Base-by-base conservation (phyloP, 2,888 invertebrate genomes). In the Euclidia mi region DNA sequence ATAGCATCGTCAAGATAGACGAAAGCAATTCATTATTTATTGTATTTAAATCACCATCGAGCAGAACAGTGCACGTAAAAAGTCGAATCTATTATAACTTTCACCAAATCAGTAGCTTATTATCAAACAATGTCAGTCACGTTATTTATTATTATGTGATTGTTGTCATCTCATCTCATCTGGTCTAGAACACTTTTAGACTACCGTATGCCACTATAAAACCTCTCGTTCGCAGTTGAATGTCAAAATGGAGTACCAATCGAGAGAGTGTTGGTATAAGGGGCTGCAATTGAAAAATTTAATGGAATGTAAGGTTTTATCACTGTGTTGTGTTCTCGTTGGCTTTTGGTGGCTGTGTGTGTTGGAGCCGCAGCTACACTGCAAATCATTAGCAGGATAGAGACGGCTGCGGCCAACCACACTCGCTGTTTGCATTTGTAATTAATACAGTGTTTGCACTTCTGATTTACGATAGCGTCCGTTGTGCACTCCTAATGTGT, bases 371-470 rank as follows among this genome's bases (percentile, higher is more conserved):
- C 73, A 80, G 85, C 88, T 86, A 83, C 83, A 85, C 89, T 92
- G 92, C 92, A 93, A 93, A 93, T 94, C 93, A 94, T 94, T 93
- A 92, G 90, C 88, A 89, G 90, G 88, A 90, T 91, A 90, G 92
- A 92, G 91, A 92, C 87, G 90, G 89, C 88, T 88, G 92, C 88
- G 93, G 92, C 85, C 79, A 87, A 88, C 92, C 92, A 89, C 92
- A 91, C 89, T 92, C 85, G 90, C 91, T 93, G 94, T 94, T 94
- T 92, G 93, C 92, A 94, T 94, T 92, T 88, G 92, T 94, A 94
- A 94, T 94, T 93, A 94, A 94, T 94, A 93, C 92, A 94, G 88
- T 93, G 93, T 94, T 94, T 94, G 92, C 88, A 83, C 89, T 88
- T 85, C 89, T 94, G 93, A 94, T 94, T 94, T 94, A 94, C 92